phyloP scores from a whole-genome alignment of 2,888 invertebrate genomes.

The Oithona nana region DNA sequence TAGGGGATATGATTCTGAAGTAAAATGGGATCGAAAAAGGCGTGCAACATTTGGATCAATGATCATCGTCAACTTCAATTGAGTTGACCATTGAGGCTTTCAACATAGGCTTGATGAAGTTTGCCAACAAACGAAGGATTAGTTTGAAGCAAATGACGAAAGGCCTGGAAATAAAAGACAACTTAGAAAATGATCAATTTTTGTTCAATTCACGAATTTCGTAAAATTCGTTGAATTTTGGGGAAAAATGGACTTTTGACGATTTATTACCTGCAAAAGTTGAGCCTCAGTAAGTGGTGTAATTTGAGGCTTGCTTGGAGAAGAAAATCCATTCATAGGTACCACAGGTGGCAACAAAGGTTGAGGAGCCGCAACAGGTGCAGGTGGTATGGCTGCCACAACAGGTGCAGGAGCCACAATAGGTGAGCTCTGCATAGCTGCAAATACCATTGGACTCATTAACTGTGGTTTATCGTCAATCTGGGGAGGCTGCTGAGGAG shows the following conservation, averaged over 20 bases:
- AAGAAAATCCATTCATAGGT: no score
- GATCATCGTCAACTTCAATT: not conserved
- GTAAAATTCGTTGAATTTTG: not conserved
- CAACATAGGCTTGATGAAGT: slow-evolving; percentile 11
- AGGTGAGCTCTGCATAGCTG: not conserved
- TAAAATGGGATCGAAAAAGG: no score
- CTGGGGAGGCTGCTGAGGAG: no score
- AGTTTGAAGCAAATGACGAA: not conserved
- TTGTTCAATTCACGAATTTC: not conserved
- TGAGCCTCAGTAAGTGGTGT: not conserved
- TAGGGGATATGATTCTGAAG: no score
- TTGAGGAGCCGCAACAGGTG: no score
- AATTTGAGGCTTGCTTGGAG: no score
- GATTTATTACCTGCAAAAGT: slow-evolving; percentile 3
- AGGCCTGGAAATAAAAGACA: not conserved
- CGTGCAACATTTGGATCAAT: no score
- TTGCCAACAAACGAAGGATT: slow-evolving; percentile 1
- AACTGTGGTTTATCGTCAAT: no score
- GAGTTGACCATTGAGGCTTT: not conserved
- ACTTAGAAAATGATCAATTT: not conserved
- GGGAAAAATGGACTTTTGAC: not conserved
- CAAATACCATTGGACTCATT: not conserved
- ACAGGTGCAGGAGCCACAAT: no score
- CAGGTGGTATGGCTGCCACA: no score
- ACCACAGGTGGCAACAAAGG: not conserved